Evolutionary conservation across 2,113 vertebrate genomes (phyloP).

Genomic region (Podarcis cretensis): DNA sequence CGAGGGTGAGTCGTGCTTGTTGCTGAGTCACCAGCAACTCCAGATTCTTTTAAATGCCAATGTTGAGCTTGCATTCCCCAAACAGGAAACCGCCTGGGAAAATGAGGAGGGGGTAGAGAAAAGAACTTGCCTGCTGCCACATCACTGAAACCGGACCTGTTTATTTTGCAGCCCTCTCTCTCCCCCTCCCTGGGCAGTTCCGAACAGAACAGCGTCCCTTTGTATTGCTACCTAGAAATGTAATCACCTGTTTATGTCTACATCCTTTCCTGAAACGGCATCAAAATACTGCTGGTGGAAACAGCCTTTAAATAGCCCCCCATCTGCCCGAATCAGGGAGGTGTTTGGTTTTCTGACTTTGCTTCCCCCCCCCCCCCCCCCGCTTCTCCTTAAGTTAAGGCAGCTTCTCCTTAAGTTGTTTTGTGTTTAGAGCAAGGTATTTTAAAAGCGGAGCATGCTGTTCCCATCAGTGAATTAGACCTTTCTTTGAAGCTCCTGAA

Average conservation of each 20-base stretch:
- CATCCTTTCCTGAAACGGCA: slow-evolving; percentile 33
- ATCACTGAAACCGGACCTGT: slow-evolving; percentile 12
- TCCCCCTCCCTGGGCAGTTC: slow-evolving; percentile 2
- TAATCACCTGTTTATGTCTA: slow-evolving; percentile 41
- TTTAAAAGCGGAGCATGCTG: slow-evolving; percentile 46
- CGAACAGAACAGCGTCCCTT: slow-evolving; percentile 16
- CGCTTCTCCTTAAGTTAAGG: background rate
- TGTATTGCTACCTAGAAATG: slow-evolving; percentile 51
- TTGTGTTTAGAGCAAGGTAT: slow-evolving; percentile 51
- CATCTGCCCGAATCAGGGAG: background rate
- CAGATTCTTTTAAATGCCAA: background rate
- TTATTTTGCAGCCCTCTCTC: slow-evolving; percentile 37
- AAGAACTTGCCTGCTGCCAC: slow-evolving; percentile 8
- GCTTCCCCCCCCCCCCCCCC: background rate
- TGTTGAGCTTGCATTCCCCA: background rate
- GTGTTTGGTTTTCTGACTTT: background rate
- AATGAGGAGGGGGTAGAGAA: background rate
- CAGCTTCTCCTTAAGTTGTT: slow-evolving; percentile 1
- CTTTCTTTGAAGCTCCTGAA: slow-evolving; percentile 5
- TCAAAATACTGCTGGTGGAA: background rate
- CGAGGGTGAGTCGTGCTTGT: background rate
- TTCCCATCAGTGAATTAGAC: slow-evolving; percentile 39
- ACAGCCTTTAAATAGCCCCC: background rate
- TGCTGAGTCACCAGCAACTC: background rate
- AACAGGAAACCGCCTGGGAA: background rate